Percentiles rank a stretch among this genome's conserved stretches.
These are phyloP conservation scores for Echinops telfairi DNA, from an alignment of 2,113 vertebrate species.

Conservation along the genomic window DNA sequence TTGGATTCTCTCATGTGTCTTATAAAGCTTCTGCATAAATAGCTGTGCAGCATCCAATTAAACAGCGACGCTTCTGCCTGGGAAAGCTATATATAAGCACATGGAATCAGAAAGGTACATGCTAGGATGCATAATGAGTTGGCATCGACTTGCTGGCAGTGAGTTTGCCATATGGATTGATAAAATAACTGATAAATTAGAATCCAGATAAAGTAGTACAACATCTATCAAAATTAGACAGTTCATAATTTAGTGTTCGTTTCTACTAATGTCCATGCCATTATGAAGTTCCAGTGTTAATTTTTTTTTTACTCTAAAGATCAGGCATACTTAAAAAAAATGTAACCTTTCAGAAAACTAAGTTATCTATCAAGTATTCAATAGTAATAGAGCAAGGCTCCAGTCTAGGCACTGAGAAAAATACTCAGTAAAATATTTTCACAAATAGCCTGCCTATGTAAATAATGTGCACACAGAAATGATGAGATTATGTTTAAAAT, in stretches of 20 bases:
- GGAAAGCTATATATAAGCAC: slow-evolving; percentile 72
- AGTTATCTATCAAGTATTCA: slow-evolving; percentile 36
- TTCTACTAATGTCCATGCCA: slow-evolving; percentile 31
- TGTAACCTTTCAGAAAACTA: slow-evolving; percentile 1
- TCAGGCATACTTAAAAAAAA: slow-evolving; percentile 31
- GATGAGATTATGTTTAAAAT: no score
- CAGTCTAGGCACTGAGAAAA: slow-evolving; percentile 11
- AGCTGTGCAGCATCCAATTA: slow-evolving; percentile 66
- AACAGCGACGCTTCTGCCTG: slow-evolving; percentile 56
- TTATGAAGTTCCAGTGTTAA: slow-evolving; percentile 42
- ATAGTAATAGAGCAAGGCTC: slow-evolving; percentile 22
- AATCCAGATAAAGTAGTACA: not conserved
- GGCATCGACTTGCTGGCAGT: no score
- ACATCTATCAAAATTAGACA: slow-evolving; percentile 31
- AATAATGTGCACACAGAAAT: not conserved
- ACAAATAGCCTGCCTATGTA: not conserved
- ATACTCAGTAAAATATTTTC: not conserved
- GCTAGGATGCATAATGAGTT: slow-evolving; percentile 62
- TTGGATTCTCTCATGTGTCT: slow-evolving; percentile 57
- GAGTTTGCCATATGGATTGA: not conserved
- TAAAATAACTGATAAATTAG: slow-evolving; percentile 28
- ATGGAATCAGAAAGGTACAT: slow-evolving; percentile 64
- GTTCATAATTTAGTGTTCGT: slow-evolving; percentile 50
- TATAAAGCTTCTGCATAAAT: slow-evolving; percentile 49
- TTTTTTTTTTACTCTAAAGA: not conserved